Evolutionary conservation across 2,113 vertebrate species (phyloP), one percentile per base, ranked within the genome.

Genomic region (Mixornis gularis): DNA sequence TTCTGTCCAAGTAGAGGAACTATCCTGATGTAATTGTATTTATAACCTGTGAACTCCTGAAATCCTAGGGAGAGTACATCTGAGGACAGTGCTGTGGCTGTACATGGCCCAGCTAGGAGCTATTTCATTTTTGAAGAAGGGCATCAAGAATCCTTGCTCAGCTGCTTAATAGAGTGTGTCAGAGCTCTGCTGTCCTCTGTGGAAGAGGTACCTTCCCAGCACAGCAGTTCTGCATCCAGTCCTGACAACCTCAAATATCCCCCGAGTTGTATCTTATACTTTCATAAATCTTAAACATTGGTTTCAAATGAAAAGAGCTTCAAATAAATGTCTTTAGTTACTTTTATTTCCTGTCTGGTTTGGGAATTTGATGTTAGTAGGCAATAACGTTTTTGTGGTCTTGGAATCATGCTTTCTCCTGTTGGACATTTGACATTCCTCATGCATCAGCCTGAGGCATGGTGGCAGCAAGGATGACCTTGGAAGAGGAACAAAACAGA

Each of bases 41-140:
- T 93, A 89, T 87, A 89, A 53, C 40, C 63, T 77, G 74, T 85
- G 70, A 92, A 40, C 49, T 44, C 79, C 56, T 72, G 80, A 69
- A 85, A 62, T 79, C 63, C 63, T 49, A 26, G 53, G 74, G 49
- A 58, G 29, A 58, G 65, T 74, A 60, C 68, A 90, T 69, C 48
- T 95, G 82, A 92, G 85, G 92, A 94, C 65, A 70, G 41, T 83
- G 34, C 76, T 68, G 19, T 74, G 76, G 41, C 66, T 87, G 52
- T 84, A 72, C 46, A 32, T 78, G 72, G 82, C 19, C 48, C 79
- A 62, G 1, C 17, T 19, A 78, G 72, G 51, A 86, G 59, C 58
- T 79, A 49, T 1, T 3, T 79, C 6, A n/a, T 68, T 89, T 77
- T 59, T 80, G 29, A 85, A 52, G 48, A 46, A 51, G 32, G 71